phyloP scores from a whole-genome alignment of 2,113 vertebrate genomes.

The Zosterops hypoxanthus region DNA sequence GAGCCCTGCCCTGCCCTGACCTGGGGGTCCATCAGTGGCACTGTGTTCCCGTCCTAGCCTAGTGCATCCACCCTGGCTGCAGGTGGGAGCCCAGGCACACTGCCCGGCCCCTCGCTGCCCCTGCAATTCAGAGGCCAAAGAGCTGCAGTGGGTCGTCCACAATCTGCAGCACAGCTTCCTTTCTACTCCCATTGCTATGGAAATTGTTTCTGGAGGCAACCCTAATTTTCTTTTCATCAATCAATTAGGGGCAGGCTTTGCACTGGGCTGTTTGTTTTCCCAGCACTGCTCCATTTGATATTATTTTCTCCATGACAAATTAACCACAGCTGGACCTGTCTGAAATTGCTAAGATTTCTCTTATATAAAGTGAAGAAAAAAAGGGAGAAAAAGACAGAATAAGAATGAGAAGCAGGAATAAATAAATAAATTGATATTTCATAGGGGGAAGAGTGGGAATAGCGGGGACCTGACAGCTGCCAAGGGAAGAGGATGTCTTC shows the following conservation, averaged over 20 bases:
- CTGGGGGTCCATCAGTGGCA: fast-evolving
- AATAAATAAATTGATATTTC: background rate
- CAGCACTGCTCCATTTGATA: background rate
- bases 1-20: background rate
- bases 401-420: background rate
- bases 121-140: background rate
- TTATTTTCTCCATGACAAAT: slow-evolving; percentile 33
- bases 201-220: slow-evolving; percentile 33
- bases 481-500: background rate
- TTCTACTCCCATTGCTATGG: background rate
- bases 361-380: background rate
- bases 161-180: background rate
- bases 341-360: slow-evolving; percentile 2
- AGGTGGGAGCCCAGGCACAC: fast-evolving
- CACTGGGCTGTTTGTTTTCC: background rate
- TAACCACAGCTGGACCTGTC: slow-evolving; percentile 40
- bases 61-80: fast-evolving
- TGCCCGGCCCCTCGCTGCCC: fast-evolving
- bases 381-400: background rate
- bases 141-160: fast-evolving
- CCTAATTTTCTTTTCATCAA: slow-evolving; percentile 43
- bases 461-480: background rate
- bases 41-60: fast-evolving
- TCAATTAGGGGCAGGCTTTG: slow-evolving; percentile 40
- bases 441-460: background rate